Percentiles rank a stretch among this genome's conserved stretches.
Conservation (phyloP, 92 coral and sea anemone genomes). For the Phenganax marumi region DNA sequence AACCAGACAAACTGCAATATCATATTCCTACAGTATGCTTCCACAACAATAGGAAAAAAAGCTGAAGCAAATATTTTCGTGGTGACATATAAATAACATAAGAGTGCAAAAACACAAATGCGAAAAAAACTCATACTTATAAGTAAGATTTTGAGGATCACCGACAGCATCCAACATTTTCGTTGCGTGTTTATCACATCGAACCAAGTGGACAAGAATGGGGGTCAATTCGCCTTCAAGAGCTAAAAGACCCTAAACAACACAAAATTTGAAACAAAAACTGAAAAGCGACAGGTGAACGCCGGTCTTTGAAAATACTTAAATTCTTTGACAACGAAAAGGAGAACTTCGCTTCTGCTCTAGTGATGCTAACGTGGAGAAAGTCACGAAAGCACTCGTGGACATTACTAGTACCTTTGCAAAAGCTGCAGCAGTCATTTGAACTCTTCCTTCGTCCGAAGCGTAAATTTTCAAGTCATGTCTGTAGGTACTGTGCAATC, state of each 20-base stretch:
- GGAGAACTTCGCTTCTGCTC: too few species aligned
- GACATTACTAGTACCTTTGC: constrained; percentile 67
- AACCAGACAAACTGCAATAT: too few species aligned
- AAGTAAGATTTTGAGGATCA: constrained; percentile 79
- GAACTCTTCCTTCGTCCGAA: constrained; percentile 97
- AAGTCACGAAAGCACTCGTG: too few species aligned
- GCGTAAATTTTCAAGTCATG: constrained; percentile 97
- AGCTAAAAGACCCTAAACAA: constrained; percentile 82
- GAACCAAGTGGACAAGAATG: constrained; percentile 85
- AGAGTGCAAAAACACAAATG: neutral
- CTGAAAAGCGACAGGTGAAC: too few species aligned
- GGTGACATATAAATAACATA: too few species aligned
- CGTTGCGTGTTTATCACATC: constrained; percentile 91
- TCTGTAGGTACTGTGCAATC: constrained; percentile 94
- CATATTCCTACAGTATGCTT: too few species aligned
- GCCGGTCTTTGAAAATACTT: too few species aligned
- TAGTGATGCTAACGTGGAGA: too few species aligned
- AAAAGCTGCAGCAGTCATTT: constrained; percentile 99
- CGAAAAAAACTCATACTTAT: constrained; percentile 56
- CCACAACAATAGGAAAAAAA: too few species aligned
- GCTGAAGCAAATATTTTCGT: too few species aligned
- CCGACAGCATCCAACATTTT: constrained; percentile 92
- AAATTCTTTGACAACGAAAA: too few species aligned
- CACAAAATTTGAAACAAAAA: neutral
- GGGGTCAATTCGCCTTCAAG: constrained; percentile 97